phyloP scores from a whole-genome alignment of 2,113 vertebrate species.

The Rallus limicola region DNA sequence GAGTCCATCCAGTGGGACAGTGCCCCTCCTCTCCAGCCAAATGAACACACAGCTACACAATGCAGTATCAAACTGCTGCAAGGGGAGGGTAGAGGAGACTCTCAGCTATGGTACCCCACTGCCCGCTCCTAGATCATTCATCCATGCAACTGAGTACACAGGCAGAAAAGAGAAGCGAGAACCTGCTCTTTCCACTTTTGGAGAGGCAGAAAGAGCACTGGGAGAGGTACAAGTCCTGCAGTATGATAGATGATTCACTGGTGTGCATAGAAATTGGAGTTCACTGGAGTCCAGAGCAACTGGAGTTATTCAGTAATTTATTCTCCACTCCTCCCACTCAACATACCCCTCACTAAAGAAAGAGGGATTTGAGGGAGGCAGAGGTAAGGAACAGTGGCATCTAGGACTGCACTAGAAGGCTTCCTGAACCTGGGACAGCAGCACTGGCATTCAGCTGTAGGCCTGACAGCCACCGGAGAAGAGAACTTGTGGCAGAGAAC shows the following conservation, averaged over 20 bases:
- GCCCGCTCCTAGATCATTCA: neutral
- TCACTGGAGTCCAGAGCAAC: neutral
- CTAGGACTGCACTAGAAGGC: neutral
- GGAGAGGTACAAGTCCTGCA: neutral
- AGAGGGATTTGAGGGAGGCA: neutral
- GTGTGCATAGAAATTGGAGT: neutral
- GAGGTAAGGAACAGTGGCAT: neutral
- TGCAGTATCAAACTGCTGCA: neutral
- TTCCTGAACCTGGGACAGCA: neutral
- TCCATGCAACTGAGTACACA: accelerated
- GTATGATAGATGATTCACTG: neutral
- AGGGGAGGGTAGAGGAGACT: neutral
- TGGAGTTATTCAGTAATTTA: neutral
- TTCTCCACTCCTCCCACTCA: neutral
- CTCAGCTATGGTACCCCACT: neutral
- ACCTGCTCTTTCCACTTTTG: neutral
- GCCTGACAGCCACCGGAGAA: neutral
- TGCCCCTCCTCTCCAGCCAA: neutral
- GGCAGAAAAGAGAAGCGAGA: neutral
- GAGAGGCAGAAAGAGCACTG: neutral
- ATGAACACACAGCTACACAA: neutral
- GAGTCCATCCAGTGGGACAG: accelerated
- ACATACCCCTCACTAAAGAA: neutral
- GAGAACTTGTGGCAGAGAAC: neutral
- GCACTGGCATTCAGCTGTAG: neutral